These are phyloP conservation scores for Conchocele bisecta DNA, from an alignment of 2,888 invertebrate genomes.

Conservation along the genomic window DNA sequence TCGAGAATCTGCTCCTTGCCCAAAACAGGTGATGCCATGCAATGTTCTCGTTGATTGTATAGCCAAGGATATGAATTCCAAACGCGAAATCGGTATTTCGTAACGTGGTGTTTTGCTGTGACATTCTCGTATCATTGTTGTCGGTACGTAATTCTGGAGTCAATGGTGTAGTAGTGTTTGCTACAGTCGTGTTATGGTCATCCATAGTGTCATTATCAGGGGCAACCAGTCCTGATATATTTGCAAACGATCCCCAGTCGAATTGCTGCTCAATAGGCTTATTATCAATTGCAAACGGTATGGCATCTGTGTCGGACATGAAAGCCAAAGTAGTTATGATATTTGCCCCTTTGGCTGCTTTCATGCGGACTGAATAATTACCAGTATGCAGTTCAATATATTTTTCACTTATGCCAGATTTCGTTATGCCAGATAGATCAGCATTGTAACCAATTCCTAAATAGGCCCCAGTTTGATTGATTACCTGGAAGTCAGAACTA, in stretches of 20 bases:
- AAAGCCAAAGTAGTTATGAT: conserved; percentile 40
- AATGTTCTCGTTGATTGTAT: conserved; percentile 28
- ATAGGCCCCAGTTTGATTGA: conserved; percentile 4
- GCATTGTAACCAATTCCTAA: conserved; percentile 36
- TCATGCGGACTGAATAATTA: conserved; percentile 36
- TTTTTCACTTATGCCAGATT: conserved; percentile 1
- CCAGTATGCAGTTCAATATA: conserved; percentile 9
- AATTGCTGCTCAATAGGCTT: conserved; percentile 15
- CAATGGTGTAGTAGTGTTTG: not conserved
- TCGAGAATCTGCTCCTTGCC: conserved; percentile 35
- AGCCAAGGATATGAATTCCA: conserved; percentile 39
- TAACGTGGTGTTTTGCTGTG: not conserved
- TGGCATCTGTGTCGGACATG: conserved; percentile 14
- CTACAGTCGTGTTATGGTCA: not conserved
- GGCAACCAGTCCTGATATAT: conserved; percentile 12
- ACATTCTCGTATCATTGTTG: not conserved
- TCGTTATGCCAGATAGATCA: conserved; percentile 18
- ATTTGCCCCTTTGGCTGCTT: conserved; percentile 28
- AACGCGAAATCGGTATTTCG: conserved; percentile 24
- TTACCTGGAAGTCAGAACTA: conserved; percentile 1
- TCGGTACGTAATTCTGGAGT: not conserved
- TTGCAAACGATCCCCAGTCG: conserved; percentile 18
- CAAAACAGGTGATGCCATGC: conserved; percentile 45
- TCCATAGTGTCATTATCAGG: conserved; percentile 9
- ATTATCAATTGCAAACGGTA: conserved; percentile 7